These are phyloP conservation scores for Drosophila testacea DNA, from an alignment of 2,888 invertebrate genomes.

Conservation along the genomic window DNA sequence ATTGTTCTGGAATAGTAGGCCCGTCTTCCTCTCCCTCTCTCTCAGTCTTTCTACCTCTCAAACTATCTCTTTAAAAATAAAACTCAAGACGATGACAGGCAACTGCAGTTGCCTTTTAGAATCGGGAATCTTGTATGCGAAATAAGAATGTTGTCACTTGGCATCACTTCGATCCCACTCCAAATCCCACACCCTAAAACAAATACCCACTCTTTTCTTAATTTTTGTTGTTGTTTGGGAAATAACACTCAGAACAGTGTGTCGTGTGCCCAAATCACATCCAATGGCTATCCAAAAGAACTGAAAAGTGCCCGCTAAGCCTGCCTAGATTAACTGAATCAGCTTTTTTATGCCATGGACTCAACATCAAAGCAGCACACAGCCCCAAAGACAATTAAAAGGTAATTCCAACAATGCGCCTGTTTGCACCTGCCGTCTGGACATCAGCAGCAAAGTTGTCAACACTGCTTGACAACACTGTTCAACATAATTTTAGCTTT, in stretches of 20 bases:
- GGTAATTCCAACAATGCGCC: conserved; percentile 66
- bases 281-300: conserved; percentile 29
- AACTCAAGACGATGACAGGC: conserved; percentile 40
- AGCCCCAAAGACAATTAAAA: conserved; percentile 63
- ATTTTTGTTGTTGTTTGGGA: conserved; percentile 8
- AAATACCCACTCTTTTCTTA: conserved; percentile 17
- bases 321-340: conserved; percentile 54
- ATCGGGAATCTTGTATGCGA: conserved; percentile 32
- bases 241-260: conserved; percentile 9
- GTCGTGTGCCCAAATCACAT: conserved; percentile 37
- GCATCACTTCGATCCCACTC: conserved; percentile 16
- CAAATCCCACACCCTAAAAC: conserved; percentile 1
- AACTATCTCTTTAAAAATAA: conserved; percentile 41
- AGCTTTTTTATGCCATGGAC: conserved; percentile 37
- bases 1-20: conserved; percentile 48
- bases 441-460: conserved; percentile 62
- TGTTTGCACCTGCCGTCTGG: conserved; percentile 70
- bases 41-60: background rate
- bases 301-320: conserved; percentile 44
- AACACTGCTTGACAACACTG: conserved; percentile 43
- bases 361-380: conserved; percentile 49
- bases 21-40: conserved; percentile 5
- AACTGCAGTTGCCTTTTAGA: conserved; percentile 20
- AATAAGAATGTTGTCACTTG: conserved; percentile 57
- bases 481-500: background rate